Percentiles rank a stretch among this genome's conserved stretches.
Conservation (phyloP, 2,888 invertebrate species). For the Caenorhabditis sinica region DNA sequence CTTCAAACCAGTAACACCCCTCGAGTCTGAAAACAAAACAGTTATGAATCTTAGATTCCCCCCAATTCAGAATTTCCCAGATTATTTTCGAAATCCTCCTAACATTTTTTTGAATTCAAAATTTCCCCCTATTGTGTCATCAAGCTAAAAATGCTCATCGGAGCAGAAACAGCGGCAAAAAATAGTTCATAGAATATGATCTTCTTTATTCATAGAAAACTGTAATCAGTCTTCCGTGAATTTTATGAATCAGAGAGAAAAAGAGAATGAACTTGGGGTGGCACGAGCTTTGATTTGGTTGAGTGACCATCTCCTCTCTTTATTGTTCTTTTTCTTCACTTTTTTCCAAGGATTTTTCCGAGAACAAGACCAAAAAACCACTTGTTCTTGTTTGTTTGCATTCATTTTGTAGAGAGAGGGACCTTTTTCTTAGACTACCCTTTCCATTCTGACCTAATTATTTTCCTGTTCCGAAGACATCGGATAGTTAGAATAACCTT, state of each 20-base stretch:
- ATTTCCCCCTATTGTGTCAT: not conserved
- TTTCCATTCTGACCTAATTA: not conserved
- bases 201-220: not conserved
- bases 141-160: not conserved
- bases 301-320: conserved; percentile 35
- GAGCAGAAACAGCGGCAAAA: not conserved
- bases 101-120: no score
- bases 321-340: conserved; percentile 6
- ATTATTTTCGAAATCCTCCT: not conserved
- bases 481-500: conserved; percentile 14
- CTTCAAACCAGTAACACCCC: no score
- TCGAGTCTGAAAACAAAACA: no score
- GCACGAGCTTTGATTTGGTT: conserved; percentile 54
- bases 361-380: not conserved
- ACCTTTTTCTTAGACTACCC: not conserved
- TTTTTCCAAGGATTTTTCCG: no score
- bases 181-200: not conserved
- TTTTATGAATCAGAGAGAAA: conserved; percentile 2
- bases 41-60: no score
- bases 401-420: not conserved
- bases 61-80: not conserved
- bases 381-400: conserved; percentile 6
- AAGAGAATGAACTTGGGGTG: conserved; percentile 13
- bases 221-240: conserved; percentile 4
- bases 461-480: not conserved